A percentile compares a stretch with the other conserved stretches of the same genome.
Conservation (phyloP, 2,797 vertebrate genomes). For the Lepilemur septentrionalis region DNA sequence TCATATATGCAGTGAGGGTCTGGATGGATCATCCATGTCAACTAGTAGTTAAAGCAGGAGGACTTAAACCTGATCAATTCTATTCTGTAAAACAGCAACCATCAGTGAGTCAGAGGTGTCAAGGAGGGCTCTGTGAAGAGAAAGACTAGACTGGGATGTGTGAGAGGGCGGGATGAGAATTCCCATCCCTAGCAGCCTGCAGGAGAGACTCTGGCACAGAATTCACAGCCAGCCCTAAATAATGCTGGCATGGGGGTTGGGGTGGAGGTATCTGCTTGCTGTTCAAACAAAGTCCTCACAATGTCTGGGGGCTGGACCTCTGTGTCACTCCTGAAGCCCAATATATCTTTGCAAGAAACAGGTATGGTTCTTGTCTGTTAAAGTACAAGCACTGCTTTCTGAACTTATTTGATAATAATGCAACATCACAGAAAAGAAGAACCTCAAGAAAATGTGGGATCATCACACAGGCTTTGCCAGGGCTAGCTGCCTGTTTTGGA, state of each 20-base stretch:
- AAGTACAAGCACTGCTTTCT: constrained; percentile 70
- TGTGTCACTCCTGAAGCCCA: constrained; percentile 19
- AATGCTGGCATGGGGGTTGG: background rate
- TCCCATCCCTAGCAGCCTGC: background rate
- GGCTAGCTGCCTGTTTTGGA: constrained; percentile 73
- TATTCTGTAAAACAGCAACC: background rate
- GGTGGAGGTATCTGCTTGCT: background rate
- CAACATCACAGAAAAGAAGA: constrained; percentile 70
- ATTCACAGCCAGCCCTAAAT: background rate
- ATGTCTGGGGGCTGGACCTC: constrained; percentile 1
- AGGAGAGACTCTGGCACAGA: background rate
- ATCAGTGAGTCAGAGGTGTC: background rate
- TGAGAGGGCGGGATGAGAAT: background rate
- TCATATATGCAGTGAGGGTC: background rate
- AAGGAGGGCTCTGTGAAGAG: background rate
- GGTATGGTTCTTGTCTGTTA: constrained; percentile 12
- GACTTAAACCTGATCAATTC: background rate
- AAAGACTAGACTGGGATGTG: background rate
- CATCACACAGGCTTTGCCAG: constrained; percentile 71
- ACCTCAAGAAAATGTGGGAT: constrained; percentile 74
- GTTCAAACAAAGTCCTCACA: background rate
- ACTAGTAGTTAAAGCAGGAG: background rate
- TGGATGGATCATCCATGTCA: background rate
- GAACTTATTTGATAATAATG: constrained; percentile 63
- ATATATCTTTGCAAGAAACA: constrained; percentile 51